Percentiles rank a stretch among this genome's conserved stretches.
Evolutionary conservation across 2,888 invertebrate species (phyloP).

Genomic region (Penaeus monodon): DNA sequence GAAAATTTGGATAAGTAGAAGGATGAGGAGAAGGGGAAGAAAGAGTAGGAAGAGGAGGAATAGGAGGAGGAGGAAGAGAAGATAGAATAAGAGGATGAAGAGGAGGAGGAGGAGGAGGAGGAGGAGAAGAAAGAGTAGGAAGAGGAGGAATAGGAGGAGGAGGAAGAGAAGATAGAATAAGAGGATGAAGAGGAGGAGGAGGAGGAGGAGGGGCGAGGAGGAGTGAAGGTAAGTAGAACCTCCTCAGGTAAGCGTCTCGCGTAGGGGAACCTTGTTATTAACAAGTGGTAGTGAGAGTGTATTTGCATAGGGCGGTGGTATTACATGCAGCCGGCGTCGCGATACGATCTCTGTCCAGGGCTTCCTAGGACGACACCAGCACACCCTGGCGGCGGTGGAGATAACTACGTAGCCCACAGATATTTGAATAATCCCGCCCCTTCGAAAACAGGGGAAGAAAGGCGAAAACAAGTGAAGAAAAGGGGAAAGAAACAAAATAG

Average conservation of each 20-base stretch:
- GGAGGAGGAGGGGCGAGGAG: neutral
- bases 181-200: neutral
- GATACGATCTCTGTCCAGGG: conserved; percentile 12
- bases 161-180: neutral
- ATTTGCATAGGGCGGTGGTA: conserved; percentile 26
- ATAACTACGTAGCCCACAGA: neutral
- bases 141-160: neutral
- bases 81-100: too few species aligned
- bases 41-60: neutral
- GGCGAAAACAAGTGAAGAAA: neutral
- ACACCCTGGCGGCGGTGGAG: conserved; percentile 1
- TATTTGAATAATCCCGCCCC: conserved; percentile 13
- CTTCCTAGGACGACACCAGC: neutral
- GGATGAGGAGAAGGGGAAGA: neutral
- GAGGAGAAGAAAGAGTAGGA: too few species aligned
- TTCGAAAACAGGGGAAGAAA: neutral
- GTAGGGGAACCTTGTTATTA: neutral
- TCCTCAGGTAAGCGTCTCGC: neutral
- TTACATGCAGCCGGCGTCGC: neutral
- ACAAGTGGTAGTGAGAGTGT: neutral
- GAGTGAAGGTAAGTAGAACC: neutral
- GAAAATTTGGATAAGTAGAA: neutral
- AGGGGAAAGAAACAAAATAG: neutral
- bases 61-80: neutral
- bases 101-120: too few species aligned